Evolutionary conservation across 2,797 vertebrate genomes (phyloP), one percentile per base, ranked within the genome.

Genomic region (Gymnodraco acuticeps): DNA sequence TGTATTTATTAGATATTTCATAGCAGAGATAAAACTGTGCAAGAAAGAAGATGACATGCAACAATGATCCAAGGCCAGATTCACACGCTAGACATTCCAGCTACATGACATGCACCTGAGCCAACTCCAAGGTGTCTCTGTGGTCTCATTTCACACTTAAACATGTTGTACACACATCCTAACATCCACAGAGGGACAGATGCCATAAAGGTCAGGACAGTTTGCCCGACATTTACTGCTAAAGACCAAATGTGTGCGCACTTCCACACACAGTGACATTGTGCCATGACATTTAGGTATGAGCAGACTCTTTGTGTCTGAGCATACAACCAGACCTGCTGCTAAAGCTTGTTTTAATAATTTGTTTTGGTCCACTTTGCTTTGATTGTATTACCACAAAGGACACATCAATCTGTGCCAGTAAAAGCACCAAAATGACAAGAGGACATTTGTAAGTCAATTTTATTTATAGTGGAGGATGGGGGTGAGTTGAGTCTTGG

Each of bases 401-500:
- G 56, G 23, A 82, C 41, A 73, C 64, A 67, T 59, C 70, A 78
- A 66, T 77, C 73, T 65, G 61, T 78, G 63, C 23, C 61, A 85
- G 68, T 46, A 70, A 63, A 19, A 60, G 70, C 50, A 64, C 10
- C 43, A 45, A 77, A 80, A 83, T 60, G 53, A 71, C 23, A 68
- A 8, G 64, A 76, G 75, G 81, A 81, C 82, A 78, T 82, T 64
- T 89, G 77, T 91, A 93, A 92, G 89, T 90, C 66, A 79, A 67
- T 84, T 85, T 75, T 78, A 82, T 85, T 88, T 77, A 74, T 48
- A 62, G 42, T 2, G 58, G 53, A 56, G 27, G 15, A 71, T 1
- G 16, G 31, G 47, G 20, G 12, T 27, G 66, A 84, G 67, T 31
- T 20, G 33, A 77, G 82, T 77, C 86, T 54, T 4, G 3, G 72